Evolutionary conservation across 2,888 invertebrate species (phyloP), one percentile per base, ranked within the genome.

Genomic region (Oxytorus armatus): DNA sequence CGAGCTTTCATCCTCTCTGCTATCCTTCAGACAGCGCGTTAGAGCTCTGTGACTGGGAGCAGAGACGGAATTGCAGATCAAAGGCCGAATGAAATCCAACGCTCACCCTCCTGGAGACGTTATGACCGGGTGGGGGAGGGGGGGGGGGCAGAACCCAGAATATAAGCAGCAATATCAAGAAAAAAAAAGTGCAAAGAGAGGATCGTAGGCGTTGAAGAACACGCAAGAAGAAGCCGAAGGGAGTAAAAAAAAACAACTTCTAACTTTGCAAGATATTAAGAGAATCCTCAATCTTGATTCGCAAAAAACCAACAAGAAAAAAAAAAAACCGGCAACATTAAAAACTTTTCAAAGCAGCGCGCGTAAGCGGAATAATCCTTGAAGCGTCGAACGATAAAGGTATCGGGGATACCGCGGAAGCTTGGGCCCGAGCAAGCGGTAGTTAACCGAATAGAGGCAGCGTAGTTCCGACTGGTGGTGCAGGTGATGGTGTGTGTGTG

Each of bases 1-100:
- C 63, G 69, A 81, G 78, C 76, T 79, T 82, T 78, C 61, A 72
- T 76, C 77, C 75, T 79, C 77, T 79, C 44, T 14, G 29, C 29
- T 33, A 63, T 57, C 39, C 74, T 61, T n/a, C 65, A 53, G 72
- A 44, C 59, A 55, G 57, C 57, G 51, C 61, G 10, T 70, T 47
- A 49, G 69, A 57, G 70, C 18, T 69, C 66, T 42, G 21, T 63
- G 77, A 66, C 63, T 18, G 72, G 53, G 72, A 25, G 73, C 76
- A 68, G 74, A 84, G 82, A 82, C 77, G 84, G 86, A 86, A 87
- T 87, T 72, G 77, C 68, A 86, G 86, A 87, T 87, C 86, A 87
- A 87, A 87, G 86, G 83, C 81, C 81, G 81, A 83, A 77, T 57
- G 69, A 82, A 83, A 85, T 84, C 77, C 79, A 72, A 79, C 68